A percentile compares a stretch with the other conserved stretches of the same genome.
Evolutionary conservation across 2,888 invertebrate species (phyloP).

Genomic region (Cosmia pyralina): DNA sequence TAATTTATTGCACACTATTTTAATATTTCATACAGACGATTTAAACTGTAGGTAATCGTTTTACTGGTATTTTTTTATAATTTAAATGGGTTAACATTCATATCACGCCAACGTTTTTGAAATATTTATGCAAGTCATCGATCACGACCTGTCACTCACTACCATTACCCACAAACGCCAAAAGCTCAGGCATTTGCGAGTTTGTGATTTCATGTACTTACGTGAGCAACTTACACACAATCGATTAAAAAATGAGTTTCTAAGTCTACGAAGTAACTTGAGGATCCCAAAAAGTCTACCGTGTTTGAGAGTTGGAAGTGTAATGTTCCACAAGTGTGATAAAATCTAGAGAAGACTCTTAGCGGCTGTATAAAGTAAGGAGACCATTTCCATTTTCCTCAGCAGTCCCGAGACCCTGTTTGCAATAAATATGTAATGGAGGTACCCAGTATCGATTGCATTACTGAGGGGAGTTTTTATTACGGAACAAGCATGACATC

Average conservation of each 20-base stretch:
- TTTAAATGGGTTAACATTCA: conserved; percentile 22
- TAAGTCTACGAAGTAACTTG: neutral
- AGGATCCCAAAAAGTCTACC: neutral
- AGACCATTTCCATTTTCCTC: conserved; percentile 75
- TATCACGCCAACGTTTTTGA: conserved; percentile 10
- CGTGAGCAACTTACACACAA: conserved; percentile 1
- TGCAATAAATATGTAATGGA: conserved; percentile 86
- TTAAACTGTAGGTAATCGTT: conserved; percentile 47
- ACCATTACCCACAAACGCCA: neutral
- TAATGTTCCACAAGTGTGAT: conserved; percentile 55
- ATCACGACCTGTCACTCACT: neutral
- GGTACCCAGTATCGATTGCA: conserved; percentile 81
- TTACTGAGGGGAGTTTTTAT: conserved; percentile 79
- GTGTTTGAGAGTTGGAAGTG: neutral
- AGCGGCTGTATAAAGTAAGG: conserved; percentile 64
- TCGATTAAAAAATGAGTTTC: neutral
- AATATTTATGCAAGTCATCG: conserved; percentile 5
- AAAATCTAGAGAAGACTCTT: conserved; percentile 62
- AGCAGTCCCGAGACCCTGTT: conserved; percentile 72
- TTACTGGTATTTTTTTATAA: conserved; percentile 33
- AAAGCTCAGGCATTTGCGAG: neutral
- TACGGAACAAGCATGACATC: conserved; percentile 80
- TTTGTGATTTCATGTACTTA: conserved; percentile 8
- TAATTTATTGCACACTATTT: conserved; percentile 60
- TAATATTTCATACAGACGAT: conserved; percentile 59